phyloP scores from a whole-genome alignment of 1,140 invertebrate genomes.

The Paracyclopina nana region DNA sequence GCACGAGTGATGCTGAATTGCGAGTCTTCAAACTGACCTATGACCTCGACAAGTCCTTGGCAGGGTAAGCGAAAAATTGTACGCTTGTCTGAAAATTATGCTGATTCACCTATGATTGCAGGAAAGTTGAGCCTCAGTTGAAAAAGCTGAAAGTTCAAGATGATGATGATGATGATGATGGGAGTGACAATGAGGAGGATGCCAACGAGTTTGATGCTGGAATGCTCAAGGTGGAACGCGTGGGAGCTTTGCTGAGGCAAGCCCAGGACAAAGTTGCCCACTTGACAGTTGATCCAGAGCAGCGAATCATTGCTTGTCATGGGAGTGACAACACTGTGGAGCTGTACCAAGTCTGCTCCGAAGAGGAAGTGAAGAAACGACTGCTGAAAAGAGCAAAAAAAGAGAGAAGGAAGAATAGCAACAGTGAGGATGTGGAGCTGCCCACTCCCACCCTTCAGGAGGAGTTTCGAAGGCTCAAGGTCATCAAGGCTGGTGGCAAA shows the following conservation, averaged over 20 bases:
- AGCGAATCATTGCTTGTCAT: slow-evolving; percentile 53
- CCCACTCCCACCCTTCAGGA: slow-evolving; percentile 31
- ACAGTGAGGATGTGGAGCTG: slow-evolving; percentile 18
- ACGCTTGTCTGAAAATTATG: too few species aligned
- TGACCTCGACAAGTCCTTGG: too few species aligned
- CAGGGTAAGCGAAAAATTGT: too few species aligned
- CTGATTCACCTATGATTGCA: too few species aligned
- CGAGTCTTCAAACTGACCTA: slow-evolving; percentile 48
- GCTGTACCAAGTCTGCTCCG: slow-evolving; percentile 53
- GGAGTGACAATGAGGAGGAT: slow-evolving; percentile 37
- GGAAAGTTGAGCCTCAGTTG: not conserved
- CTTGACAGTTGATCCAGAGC: slow-evolving; percentile 39
- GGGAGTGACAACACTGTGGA: slow-evolving; percentile 61
- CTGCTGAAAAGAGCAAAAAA: slow-evolving; percentile 56
- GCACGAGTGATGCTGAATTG: slow-evolving; percentile 59
- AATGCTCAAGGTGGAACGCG: slow-evolving; percentile 19
- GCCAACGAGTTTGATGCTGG: slow-evolving; percentile 24
- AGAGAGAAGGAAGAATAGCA: slow-evolving; percentile 24
- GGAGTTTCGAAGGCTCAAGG: slow-evolving; percentile 45
- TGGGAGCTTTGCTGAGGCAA: slow-evolving; percentile 50
- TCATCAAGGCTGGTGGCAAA: slow-evolving; percentile 42
- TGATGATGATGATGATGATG: slow-evolving; percentile 23
- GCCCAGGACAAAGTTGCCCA: slow-evolving; percentile 49
- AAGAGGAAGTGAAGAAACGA: slow-evolving; percentile 46
- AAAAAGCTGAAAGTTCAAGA: slow-evolving; percentile 28